Percentiles rank a stretch among this genome's conserved stretches.
Evolutionary conservation across 2,888 invertebrate genomes (phyloP).

Genomic region (Chydorus sphaericus): DNA sequence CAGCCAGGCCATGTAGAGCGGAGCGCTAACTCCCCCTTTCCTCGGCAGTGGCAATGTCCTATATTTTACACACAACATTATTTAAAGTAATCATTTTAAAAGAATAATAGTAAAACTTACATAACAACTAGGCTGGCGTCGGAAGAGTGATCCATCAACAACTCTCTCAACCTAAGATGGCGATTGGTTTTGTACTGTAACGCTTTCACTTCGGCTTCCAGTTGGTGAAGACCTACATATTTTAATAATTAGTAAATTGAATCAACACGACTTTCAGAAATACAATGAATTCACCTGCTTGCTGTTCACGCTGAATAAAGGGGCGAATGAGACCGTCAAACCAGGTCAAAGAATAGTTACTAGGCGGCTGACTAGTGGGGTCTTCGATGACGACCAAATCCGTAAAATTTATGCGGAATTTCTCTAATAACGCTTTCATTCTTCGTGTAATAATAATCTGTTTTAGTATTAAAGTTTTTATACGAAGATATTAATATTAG

Average conservation of each 20-base stretch:
- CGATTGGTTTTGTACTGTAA: slow-evolving; percentile 77
- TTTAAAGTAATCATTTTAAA: too few relatives aligned
- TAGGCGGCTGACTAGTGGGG: slow-evolving; percentile 28
- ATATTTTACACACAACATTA: slow-evolving; percentile 23
- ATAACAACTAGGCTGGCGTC: slow-evolving; percentile 78
- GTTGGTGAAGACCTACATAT: slow-evolving; percentile 45
- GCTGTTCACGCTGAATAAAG: neutral
- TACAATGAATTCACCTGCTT: neutral
- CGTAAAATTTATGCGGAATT: slow-evolving; percentile 35
- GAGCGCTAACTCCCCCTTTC: slow-evolving; percentile 76
- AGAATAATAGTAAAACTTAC: too few relatives aligned
- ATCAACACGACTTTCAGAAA: neutral
- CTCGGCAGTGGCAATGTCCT: slow-evolving; percentile 89
- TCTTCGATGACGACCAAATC: slow-evolving; percentile 32
- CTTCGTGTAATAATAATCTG: neutral
- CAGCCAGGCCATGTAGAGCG: slow-evolving; percentile 91
- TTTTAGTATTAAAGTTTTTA: neutral
- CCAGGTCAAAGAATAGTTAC: slow-evolving; percentile 13
- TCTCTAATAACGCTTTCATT: slow-evolving; percentile 30
- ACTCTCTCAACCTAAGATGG: slow-evolving; percentile 74
- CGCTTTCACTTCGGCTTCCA: slow-evolving; percentile 62
- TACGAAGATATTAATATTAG: neutral
- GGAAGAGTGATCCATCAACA: slow-evolving; percentile 62
- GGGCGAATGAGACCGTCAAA: slow-evolving; percentile 14
- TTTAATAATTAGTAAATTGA: neutral